phyloP scores from a whole-genome alignment of 2,113 vertebrate species.

The Dromas ardeola region DNA sequence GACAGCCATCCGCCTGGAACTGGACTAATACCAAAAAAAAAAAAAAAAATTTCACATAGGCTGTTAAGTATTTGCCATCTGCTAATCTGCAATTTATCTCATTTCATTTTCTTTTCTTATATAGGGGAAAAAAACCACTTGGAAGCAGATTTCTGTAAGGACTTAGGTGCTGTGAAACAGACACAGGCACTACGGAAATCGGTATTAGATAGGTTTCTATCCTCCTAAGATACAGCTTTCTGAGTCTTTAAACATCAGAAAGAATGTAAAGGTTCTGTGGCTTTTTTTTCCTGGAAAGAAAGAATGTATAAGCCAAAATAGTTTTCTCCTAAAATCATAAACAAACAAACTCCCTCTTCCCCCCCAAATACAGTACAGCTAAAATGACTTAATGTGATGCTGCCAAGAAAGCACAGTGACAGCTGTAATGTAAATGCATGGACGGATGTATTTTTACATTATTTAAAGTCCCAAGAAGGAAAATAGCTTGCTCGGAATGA shows the following conservation, averaged over 20 bases:
- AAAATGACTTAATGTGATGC: neutral
- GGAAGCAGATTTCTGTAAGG: neutral
- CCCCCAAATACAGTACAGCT: neutral
- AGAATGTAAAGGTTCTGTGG: neutral
- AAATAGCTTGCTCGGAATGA: neutral
- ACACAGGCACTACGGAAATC: neutral
- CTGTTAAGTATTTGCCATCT: slow-evolving; percentile 39
- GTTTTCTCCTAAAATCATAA: slow-evolving; percentile 10
- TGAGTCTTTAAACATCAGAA: neutral
- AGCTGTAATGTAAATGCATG: neutral
- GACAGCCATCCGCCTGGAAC: slow-evolving; percentile 1
- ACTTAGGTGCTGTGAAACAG: neutral
- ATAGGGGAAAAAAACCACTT: neutral
- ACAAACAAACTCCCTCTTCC: neutral
- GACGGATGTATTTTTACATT: neutral
- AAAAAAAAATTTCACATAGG: slow-evolving; percentile 12
- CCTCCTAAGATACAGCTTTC: neutral
- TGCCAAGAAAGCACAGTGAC: neutral
- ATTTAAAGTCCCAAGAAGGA: neutral
- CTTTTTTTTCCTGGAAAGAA: neutral
- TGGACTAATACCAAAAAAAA: slow-evolving; percentile 33
- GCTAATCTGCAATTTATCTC: slow-evolving; percentile 7
- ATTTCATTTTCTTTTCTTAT: slow-evolving; percentile 12
- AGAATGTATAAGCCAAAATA: neutral
- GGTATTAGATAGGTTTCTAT: neutral